phyloP scores from a whole-genome alignment of 2,113 vertebrate species.

The Stegastes partitus region DNA sequence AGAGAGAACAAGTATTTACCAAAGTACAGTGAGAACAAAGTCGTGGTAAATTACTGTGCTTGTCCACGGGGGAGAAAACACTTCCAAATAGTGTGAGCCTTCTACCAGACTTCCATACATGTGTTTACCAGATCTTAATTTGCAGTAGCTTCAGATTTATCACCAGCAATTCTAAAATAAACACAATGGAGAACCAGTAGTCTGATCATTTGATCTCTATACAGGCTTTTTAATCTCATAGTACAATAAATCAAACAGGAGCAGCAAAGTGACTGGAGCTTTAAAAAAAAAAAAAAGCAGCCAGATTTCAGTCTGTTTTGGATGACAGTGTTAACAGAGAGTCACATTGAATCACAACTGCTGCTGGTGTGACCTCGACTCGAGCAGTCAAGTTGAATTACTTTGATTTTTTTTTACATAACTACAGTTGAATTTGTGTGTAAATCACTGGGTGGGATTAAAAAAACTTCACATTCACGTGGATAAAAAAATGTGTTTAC shows the following conservation, averaged over 20 bases:
- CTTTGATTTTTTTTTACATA: not conserved
- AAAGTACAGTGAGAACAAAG: not conserved
- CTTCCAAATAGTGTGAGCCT: not conserved
- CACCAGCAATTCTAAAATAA: not conserved
- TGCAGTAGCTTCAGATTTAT: not conserved
- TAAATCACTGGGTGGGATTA: no score
- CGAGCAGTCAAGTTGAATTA: not conserved
- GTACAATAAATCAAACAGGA: no score
- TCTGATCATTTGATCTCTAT: no score
- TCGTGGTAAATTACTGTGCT: not conserved
- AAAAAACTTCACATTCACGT: conserved; percentile 17
- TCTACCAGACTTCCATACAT: not conserved
- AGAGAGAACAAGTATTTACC: not conserved
- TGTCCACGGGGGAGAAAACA: not conserved
- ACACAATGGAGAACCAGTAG: not conserved
- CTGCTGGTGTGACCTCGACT: not conserved
- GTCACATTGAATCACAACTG: no score
- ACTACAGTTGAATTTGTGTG: no score
- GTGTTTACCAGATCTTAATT: not conserved
- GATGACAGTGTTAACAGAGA: no score
- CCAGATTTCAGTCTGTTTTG: no score
- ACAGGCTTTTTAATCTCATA: no score
- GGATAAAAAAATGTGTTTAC: not conserved
- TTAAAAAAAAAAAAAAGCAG: no score
- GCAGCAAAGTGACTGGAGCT: no score